Base-by-base conservation (phyloP, 2,888 invertebrate species). In the Campoletis raptor region DNA sequence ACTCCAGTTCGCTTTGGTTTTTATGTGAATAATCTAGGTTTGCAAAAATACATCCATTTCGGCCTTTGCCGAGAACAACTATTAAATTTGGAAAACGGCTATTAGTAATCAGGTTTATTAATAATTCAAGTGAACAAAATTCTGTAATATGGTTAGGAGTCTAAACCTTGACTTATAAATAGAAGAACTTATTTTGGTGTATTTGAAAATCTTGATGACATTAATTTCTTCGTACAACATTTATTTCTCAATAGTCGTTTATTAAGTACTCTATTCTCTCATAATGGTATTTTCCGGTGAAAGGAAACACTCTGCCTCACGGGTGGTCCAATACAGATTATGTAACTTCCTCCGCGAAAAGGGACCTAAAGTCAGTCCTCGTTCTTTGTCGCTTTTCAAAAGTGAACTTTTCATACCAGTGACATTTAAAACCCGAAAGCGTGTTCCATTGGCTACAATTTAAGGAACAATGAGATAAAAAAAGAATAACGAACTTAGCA, bases 401-500 rank as follows among this genome's bases (percentile, higher is more conserved):
- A 21, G 61, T 24, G 24, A 48, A 64, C 70, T 72, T 81, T 80
- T 72, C 79, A 54, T 30, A 15, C 21, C 10, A 70, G 45, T 37
- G 61, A 80, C 61, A 45, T 70, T 80, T 73, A 81, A 73, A 61
- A 24, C 61, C 48, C 48, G 48, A 64, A 37, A 73, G 72, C 18
- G 18, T 81, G 64, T 40, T 57, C 67, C 64, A 42, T 57, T 36
- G 80, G 70, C 42, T 70, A 52, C 64, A 37, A 74, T 81, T 66
- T 66, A 18, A 21, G 12, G 54, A 54, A 67, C 18, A 67, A 74
- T n/a, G 24, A 52, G 54, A 42, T 30, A 52, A 12, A 52, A 81
- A 74, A 74, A 42, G 73, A 54, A 81, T 42, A 54, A 66, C 73
- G 66, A 74, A 73, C 81, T 74, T 74, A 74, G 67, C 81, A n/a